A percentile compares a stretch with the other conserved stretches of the same genome.
These are phyloP conservation scores for Cetonia aurata DNA, from an alignment of 2,888 invertebrate species.

Conservation along the genomic window DNA sequence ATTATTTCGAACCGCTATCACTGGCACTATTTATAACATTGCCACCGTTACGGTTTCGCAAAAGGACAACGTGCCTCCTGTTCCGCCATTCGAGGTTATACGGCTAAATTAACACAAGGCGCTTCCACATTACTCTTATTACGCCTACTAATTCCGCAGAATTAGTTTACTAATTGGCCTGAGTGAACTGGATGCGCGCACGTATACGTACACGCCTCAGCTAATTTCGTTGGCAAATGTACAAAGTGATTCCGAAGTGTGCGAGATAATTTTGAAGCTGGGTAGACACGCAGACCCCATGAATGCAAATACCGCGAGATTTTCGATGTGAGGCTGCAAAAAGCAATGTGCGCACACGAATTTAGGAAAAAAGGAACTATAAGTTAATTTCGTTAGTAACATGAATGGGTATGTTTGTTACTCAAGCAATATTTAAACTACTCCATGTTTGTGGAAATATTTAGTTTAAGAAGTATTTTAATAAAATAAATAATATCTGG, in stretches of 20 bases:
- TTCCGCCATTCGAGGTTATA: slow-evolving; percentile 45
- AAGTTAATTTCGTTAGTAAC: no score
- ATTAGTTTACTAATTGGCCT: slow-evolving; percentile 50
- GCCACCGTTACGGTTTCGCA: slow-evolving; percentile 42
- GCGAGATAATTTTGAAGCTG: slow-evolving; percentile 35
- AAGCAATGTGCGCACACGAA: no score
- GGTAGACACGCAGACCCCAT: slow-evolving; percentile 12
- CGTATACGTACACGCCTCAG: slow-evolving; percentile 15
- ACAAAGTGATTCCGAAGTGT: slow-evolving; percentile 37
- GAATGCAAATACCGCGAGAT: not conserved
- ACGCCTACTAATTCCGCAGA: slow-evolving; percentile 47
- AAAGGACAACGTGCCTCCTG: slow-evolving; percentile 45
- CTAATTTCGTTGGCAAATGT: slow-evolving; percentile 37
- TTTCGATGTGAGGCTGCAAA: not conserved
- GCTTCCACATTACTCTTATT: slow-evolving; percentile 50
- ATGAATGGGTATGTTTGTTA: no score
- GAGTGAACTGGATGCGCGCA: slow-evolving; percentile 38
- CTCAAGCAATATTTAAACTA: no score
- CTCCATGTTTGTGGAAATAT: no score
- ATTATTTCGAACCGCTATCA: slow-evolving; percentile 23
- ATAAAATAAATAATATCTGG: no score
- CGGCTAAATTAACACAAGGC: slow-evolving; percentile 49
- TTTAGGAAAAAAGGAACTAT: no score
- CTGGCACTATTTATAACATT: slow-evolving; percentile 43
- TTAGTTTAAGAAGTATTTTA: no score